Percentiles rank a stretch among this genome's conserved stretches.
These are phyloP conservation scores for Tigriopus japonicus DNA, from an alignment of 1,140 invertebrate genomes.

Conservation along the genomic window DNA sequence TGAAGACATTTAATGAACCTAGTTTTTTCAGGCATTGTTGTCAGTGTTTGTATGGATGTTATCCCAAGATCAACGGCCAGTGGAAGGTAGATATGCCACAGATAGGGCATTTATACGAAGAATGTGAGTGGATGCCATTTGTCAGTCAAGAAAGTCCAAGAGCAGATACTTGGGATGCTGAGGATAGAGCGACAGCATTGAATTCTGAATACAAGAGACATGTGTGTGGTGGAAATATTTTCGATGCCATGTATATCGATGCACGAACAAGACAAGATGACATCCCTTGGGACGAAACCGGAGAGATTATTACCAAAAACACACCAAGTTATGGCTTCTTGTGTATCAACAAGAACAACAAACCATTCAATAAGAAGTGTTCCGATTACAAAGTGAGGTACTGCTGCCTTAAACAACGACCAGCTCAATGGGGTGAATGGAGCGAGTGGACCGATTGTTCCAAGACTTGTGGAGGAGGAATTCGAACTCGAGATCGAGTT, in stretches of 20 bases:
- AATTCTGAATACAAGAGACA: background rate
- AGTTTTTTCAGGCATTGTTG: background rate
- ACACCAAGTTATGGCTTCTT: background rate
- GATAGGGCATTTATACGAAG: background rate
- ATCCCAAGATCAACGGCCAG: background rate
- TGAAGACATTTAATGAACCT: background rate
- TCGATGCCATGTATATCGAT: background rate
- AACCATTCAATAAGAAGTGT: background rate
- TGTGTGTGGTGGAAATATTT: background rate
- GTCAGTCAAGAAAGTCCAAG: background rate
- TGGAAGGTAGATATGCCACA: too few species aligned
- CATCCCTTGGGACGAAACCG: constrained; percentile 4
- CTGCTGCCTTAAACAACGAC: background rate
- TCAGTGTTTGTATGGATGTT: background rate
- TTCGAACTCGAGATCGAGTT: background rate
- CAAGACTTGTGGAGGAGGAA: constrained; percentile 1
- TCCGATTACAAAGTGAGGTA: constrained; percentile 3
- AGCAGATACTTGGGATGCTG: background rate
- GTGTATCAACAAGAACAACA: constrained; percentile 2
- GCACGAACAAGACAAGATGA: background rate
- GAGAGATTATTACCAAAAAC: background rate
- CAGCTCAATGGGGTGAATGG: constrained; percentile 11
- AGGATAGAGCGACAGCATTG: background rate
- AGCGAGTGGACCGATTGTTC: background rate
- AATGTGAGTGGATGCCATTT: constrained; percentile 5